Evolutionary conservation across 2,888 invertebrate species (phyloP), one percentile per base, ranked within the genome.

Genomic region (Dryadula phaetusa): DNA sequence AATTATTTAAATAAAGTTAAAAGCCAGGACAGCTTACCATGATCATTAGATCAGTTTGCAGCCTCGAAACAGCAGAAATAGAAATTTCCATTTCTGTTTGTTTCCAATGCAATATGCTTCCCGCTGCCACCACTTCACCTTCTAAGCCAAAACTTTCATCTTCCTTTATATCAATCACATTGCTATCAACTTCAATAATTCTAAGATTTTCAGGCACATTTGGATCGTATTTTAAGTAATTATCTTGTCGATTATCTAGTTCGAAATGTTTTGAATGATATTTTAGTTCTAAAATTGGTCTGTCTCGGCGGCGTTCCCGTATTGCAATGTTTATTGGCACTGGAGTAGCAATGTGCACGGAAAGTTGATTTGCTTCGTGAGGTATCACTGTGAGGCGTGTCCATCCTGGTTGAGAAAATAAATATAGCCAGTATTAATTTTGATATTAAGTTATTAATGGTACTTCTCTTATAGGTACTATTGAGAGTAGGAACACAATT

Each of bases 171-270:
- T 91, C 88, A 72, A 90, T 88, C 4, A 91, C 84, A 53, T 90
- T 85, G 70, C 82, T 90, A 70, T 91, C 87, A 14, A 92, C 84
- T 73, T 92, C 88, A 40, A 92, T 79, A 25, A 92, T 91, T 70
- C 88, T 89, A n/a, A 92, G 74, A 67, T 91, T 92, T 73, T 90
- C 89, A 0, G 92, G 92, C 25, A 88, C 87, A 60, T 82, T 86
- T 0, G 88, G 87, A 44, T 92, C 91, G 75, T 92, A 92, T 76
- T 89, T 91, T 71, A 91, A 80, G 72, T 92, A 90, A 69, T 85
- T 86, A 74, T 84, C 79, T 65, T 86, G 83, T 65, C 82, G 81
- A 54, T 83, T 77, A 46, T 84, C 84, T 10, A 86, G 74, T 66
- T 87, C 87, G 68, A 80, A 81, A 7, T 83, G 82, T 20, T 80